A percentile compares a stretch with the other conserved stretches of the same genome.
phyloP scores from a whole-genome alignment of 2,113 vertebrate species.

The Danionella cerebrum region DNA sequence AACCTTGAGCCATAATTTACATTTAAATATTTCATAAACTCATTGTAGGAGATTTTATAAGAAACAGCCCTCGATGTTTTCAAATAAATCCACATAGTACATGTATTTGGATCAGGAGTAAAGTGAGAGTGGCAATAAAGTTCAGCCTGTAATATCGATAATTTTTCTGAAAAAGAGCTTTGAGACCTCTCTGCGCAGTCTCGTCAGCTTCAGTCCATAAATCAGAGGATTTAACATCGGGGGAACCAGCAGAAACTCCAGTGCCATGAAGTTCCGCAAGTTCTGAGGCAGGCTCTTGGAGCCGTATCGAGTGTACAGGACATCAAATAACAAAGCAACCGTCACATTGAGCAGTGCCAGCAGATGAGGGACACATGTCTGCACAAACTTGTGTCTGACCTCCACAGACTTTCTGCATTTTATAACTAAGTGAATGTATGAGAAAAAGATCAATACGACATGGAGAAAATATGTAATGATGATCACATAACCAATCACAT shows the following conservation, averaged over 20 bases:
- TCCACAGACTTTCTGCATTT: slow-evolving; percentile 22
- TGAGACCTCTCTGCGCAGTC: slow-evolving; percentile 12
- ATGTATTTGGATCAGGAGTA: too few relatives aligned
- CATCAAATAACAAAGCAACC: slow-evolving; percentile 21
- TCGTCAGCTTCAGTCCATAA: slow-evolving; percentile 32
- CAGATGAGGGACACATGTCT: slow-evolving; percentile 27
- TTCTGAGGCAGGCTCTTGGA: slow-evolving; percentile 7
- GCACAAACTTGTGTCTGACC: slow-evolving; percentile 12
- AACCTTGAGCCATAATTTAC: too few relatives aligned
- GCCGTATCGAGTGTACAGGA: slow-evolving; percentile 22
- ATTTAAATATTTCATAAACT: too few relatives aligned
- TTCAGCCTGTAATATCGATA: neutral
- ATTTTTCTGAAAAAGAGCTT: neutral
- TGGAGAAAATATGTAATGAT: slow-evolving; percentile 31
- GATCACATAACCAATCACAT: slow-evolving; percentile 31
- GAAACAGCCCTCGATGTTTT: too few relatives aligned
- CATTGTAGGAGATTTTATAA: too few relatives aligned
- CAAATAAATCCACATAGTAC: too few relatives aligned
- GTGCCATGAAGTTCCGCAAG: slow-evolving; percentile 19
- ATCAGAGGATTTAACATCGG: slow-evolving; percentile 33
- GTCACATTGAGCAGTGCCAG: slow-evolving; percentile 7
- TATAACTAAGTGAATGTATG: slow-evolving; percentile 24
- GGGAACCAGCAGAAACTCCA: slow-evolving; percentile 27
- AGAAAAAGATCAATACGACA: slow-evolving; percentile 29
- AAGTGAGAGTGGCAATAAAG: too few relatives aligned